A percentile compares a stretch with the other conserved stretches of the same genome.
Evolutionary conservation across 2,113 vertebrate genomes (phyloP).

Genomic region (Sialia sialis): DNA sequence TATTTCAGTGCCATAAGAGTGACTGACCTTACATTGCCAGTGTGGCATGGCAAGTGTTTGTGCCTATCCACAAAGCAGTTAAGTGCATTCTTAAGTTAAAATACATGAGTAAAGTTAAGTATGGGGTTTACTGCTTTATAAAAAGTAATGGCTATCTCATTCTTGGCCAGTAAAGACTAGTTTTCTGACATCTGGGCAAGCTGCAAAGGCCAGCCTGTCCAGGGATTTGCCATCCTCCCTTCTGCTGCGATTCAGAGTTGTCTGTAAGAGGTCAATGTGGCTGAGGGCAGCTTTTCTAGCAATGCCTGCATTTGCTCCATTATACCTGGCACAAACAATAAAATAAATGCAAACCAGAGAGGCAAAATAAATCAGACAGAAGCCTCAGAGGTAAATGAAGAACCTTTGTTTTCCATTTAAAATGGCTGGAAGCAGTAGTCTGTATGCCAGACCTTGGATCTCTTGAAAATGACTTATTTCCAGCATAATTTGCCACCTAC

Average conservation of each 20-base stretch:
- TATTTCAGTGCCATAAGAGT: neutral
- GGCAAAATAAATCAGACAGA: conserved; percentile 28
- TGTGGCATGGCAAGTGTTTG: neutral
- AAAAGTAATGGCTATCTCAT: neutral
- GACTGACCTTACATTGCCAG: neutral
- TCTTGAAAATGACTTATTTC: conserved; percentile 36
- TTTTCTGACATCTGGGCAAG: neutral
- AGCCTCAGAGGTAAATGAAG: conserved; percentile 63
- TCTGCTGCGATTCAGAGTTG: neutral
- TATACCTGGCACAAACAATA: conserved; percentile 59
- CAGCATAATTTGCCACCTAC: conserved; percentile 34
- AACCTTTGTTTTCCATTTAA: conserved; percentile 63
- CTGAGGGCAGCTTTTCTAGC: conserved; percentile 9
- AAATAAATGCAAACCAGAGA: conserved; percentile 56
- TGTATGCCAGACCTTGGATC: conserved; percentile 31
- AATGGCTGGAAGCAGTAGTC: conserved; percentile 13
- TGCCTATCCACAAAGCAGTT: neutral
- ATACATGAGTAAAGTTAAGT: neutral
- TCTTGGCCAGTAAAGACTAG: neutral
- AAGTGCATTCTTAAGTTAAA: neutral
- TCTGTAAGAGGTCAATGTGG: neutral
- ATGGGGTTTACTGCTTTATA: neutral
- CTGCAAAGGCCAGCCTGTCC: neutral
- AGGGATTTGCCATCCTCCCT: neutral
- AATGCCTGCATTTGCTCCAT: conserved; percentile 34